Evolutionary conservation across 2,888 invertebrate genomes (phyloP), one percentile per base, ranked within the genome.

Genomic region (Caenorhabditis sp.): DNA sequence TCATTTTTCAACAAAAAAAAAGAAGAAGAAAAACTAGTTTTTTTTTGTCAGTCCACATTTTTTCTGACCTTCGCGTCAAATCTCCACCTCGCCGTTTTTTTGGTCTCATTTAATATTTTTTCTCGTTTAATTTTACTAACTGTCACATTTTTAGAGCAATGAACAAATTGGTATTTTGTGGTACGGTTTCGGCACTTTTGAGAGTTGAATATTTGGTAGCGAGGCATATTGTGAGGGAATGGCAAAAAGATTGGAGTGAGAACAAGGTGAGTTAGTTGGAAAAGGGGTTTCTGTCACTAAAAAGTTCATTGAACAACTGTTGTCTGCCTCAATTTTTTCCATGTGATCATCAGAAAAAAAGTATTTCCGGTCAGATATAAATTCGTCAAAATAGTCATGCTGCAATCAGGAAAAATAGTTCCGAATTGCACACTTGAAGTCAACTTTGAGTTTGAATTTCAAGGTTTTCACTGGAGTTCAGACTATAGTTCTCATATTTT

Each of bases 181-280:
- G 61, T 23, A 58, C 43, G 23, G 77, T 78, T 12, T 62, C 71
- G 5, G 66, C 69, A 0, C 58, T 60, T 23, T 76, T 80, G 25
- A 72, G 80, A 21, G 27, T 72, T 49, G 80, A 80, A 63, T 80
- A 80, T 65, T 66, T 78, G 8, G 8, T 78, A 7, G 76, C 80
- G 12, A 36, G 65, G 12, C 57, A 36, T 14, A 65, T 76, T 43
- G 71, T 80, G 20, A 59, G 54, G 12, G 27, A 36, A n/a, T 70
- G 63, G 26, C 74, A 69, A 27, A 70, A 75, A 23, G 78, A 78
- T 20, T 80, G 78, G 80, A 67, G 63, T 54, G 68, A 66, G 5
- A 77, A 78, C 53, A 76, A 80, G 67, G 63, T 66, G n/a, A 20
- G 36, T 25, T 4, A 7, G 31, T 10, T 31, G 10, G n/a, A n/a